Evolutionary conservation across 2,113 vertebrate genomes (phyloP), one percentile per base, ranked within the genome.

Genomic region (Tretioscincus oriximinensis): DNA sequence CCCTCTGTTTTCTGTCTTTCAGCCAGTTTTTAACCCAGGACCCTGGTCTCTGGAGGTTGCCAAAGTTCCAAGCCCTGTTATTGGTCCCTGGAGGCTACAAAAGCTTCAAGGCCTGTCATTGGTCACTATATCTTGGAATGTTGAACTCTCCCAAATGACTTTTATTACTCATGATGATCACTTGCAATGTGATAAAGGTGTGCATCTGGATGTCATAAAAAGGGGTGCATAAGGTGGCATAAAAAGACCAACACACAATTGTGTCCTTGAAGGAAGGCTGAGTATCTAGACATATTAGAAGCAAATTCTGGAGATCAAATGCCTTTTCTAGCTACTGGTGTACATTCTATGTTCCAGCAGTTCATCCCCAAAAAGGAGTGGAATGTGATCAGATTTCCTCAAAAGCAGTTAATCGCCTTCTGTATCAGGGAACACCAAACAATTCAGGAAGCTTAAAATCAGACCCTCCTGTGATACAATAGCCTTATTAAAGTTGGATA

Each of bases 401-500:
- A 82, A 65, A 88, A 90, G 89, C 81, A 82, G 20, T 3, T 1
- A 8, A 10, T 69, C 84, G 78, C 78, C 83, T 49, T 81, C 88
- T 0, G 71, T 73, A 31, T 91, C 88, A 88, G 77, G 84, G 73
- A 20, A 84, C 80, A 82, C 77, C 86, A 79, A 82, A 54, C 85
- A 90, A 83, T 74, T 91, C 86, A 80, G 84, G 77, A 20, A 91
- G 73, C 89, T 92, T 87, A 88, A 75, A 85, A 10, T 71, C 87
- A 82, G 85, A 20, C 45, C 83, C 31, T 78, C 77, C 85, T 86
- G 83, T 81, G 85, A 82, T 88, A 91, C 88, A 90, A 93, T 92
- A 88, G 81, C 85, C 74, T 88, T 92, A 89, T 88, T 86, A 87
- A 58, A 91, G 77, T 74, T 1, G 69, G 88, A 88, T 90, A 90